Evolutionary conservation across 1,140 invertebrate species (phyloP).

Genomic region (Calliopsis andreniformis): DNA sequence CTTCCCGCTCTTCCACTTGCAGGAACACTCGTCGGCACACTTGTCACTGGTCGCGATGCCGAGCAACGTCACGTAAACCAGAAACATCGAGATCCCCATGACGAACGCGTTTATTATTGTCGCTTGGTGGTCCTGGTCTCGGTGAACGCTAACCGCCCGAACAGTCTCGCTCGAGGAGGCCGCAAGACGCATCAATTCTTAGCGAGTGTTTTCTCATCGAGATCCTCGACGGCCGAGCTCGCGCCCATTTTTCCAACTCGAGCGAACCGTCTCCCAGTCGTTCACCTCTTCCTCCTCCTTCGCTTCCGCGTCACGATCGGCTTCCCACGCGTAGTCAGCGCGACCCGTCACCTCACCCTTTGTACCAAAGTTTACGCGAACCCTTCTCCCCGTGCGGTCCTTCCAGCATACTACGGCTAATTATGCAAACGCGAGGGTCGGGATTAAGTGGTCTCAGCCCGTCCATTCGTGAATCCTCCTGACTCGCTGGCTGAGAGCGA

Average conservation of each 20-base stretch:
- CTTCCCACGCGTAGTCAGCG: no score
- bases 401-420: slow-evolving; percentile 55
- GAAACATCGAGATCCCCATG: slow-evolving; percentile 51
- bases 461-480: slow-evolving; percentile 65
- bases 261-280: neutral
- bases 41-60: slow-evolving; percentile 69
- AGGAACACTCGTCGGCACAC: slow-evolving; percentile 90
- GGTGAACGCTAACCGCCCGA: slow-evolving; percentile 2
- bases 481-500: slow-evolving; percentile 1
- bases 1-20: slow-evolving; percentile 96
- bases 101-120: slow-evolving; percentile 31
- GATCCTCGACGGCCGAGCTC: slow-evolving; percentile 21
- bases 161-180: slow-evolving; percentile 33
- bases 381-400: slow-evolving; percentile 34
- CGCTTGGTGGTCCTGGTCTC: slow-evolving; percentile 32
- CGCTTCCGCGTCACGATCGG: neutral
- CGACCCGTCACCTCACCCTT: slow-evolving; percentile 9
- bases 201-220: slow-evolving; percentile 10
- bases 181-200: slow-evolving; percentile 38
- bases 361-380: slow-evolving; percentile 22
- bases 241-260: slow-evolving; percentile 28
- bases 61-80: slow-evolving; percentile 58
- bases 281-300: slow-evolving; percentile 23
- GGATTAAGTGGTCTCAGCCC: slow-evolving; percentile 61
- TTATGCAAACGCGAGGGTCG: slow-evolving; percentile 65